Evolutionary conservation across 2,113 vertebrate species (phyloP), one percentile per base, ranked within the genome.

Genomic region (Anthoscopus minutus): DNA sequence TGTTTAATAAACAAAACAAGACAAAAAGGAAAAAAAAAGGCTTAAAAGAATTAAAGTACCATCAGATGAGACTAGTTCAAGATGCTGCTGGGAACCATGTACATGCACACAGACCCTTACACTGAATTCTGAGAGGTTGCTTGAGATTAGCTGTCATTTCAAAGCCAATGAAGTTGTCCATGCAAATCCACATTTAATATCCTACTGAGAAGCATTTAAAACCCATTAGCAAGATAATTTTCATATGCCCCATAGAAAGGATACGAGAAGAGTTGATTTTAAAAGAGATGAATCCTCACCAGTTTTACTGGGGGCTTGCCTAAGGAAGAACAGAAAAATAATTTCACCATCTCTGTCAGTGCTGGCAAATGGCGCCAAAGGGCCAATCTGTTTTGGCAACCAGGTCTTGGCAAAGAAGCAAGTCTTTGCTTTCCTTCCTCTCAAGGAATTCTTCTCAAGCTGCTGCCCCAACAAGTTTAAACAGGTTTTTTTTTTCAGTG

Each of bases 171-270:
- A 95, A 93, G 11, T 93, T 97, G 54, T 87, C 87, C 87, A 89
- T 95, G 93, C 89, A 95, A 76, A 94, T 95, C 89, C 22, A 44
- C 72, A 66, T 95, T 95, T 92, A 92, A 78, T 96, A 95, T 76
- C 83, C 91, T 89, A 88, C 64, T 88, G 93, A 95, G 89, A 96
- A 93, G 58, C 71, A 86, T 95, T 95, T 92, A 89, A 95, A 96
- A 89, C 11, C 42, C 51, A 92, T 93, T 89, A 95, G 79, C 35
- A 88, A 77, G 58, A 81, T 86, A 82, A 88, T 91, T 85, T 86
- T 93, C 73, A 77, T 73, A 91, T 86, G 81, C 62, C 79, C 88
- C 67, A 73, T 48, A 73, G 60, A 89, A 97, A 93, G 74, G 74
- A 73, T 78, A 82, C 61, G 65, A 56, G 88, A 92, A 95, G 62